Percentiles rank a stretch among this genome's conserved stretches.
Conservation (phyloP, 2,888 invertebrate species). For the Oscheius sp. region DNA sequence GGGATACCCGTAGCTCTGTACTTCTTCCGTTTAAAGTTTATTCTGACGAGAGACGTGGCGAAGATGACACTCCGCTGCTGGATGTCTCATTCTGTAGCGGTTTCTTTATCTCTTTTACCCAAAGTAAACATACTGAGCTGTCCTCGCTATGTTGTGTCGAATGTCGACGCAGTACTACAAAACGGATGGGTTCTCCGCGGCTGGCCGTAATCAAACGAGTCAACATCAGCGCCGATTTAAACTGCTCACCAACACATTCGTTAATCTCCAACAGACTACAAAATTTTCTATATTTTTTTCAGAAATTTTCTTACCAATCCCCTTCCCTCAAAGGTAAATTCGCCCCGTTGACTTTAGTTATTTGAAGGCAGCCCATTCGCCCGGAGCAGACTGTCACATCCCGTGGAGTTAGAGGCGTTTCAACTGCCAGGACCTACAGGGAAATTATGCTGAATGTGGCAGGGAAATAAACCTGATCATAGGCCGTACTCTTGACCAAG, state of each 20-base stretch:
- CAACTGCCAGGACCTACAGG: slow-evolving; percentile 58
- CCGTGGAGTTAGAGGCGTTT: slow-evolving; percentile 55
- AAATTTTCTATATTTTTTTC: neutral
- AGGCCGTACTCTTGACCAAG: slow-evolving; percentile 50
- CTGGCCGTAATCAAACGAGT: slow-evolving; percentile 58
- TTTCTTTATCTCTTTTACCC: neutral
- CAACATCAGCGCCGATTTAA: slow-evolving; percentile 60
- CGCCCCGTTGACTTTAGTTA: slow-evolving; percentile 61
- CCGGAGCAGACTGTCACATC: slow-evolving; percentile 57
- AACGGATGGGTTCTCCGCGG: slow-evolving; percentile 56
- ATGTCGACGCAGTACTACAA: slow-evolving; percentile 56
- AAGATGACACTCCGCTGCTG: slow-evolving; percentile 54
- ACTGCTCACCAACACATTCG: slow-evolving; percentile 55
- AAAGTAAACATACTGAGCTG: slow-evolving; percentile 31
- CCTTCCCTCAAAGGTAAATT: slow-evolving; percentile 57
- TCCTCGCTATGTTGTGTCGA: slow-evolving; percentile 35
- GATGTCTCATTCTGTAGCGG: slow-evolving; percentile 47
- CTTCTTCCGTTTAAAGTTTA: neutral
- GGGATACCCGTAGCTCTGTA: no score
- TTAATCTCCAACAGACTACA: slow-evolving; percentile 61
- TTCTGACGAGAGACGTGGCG: slow-evolving; percentile 30
- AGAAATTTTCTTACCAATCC: slow-evolving; percentile 48
- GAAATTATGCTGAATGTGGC: neutral
- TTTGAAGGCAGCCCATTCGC: slow-evolving; percentile 55
- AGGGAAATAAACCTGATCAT: slow-evolving; percentile 51